phyloP scores from a whole-genome alignment of 2,797 vertebrate species.

The Huso huso region DNA sequence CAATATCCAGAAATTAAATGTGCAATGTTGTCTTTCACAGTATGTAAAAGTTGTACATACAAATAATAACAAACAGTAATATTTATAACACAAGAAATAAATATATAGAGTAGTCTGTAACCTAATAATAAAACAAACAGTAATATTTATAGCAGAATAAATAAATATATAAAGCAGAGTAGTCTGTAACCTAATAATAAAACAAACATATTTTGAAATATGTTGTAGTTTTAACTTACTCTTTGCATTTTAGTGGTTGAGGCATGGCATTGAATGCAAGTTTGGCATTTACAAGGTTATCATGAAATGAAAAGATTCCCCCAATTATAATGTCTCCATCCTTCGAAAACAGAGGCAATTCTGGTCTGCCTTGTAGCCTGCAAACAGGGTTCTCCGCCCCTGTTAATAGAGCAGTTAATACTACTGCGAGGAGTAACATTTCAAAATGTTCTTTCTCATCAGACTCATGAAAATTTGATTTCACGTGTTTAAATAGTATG shows the following conservation, averaged over 20 bases:
- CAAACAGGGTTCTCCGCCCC: not conserved
- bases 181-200: not conserved
- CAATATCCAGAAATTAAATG: no score
- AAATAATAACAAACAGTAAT: no score
- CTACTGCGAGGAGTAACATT: not conserved
- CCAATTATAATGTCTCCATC: no score
- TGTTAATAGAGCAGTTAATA: not conserved
- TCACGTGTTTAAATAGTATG: not conserved
- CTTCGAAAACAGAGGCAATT: not conserved
- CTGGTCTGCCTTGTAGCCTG: not conserved
- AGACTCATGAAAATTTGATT: not conserved
- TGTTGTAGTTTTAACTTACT: not conserved
- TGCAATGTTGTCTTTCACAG: no score
- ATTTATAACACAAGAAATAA: no score
- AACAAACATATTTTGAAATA: no score
- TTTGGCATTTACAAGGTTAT: not conserved
- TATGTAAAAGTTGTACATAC: no score
- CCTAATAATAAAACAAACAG: no score
- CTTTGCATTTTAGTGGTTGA: not conserved
- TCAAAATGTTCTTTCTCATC: not conserved
- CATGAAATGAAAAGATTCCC: no score
- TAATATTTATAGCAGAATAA: no score
- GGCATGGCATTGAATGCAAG: not conserved
- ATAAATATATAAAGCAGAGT: no score
- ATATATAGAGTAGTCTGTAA: no score